Conservation (phyloP, 92 coral and sea anemone genomes). For the Porites divaricata region DNA sequence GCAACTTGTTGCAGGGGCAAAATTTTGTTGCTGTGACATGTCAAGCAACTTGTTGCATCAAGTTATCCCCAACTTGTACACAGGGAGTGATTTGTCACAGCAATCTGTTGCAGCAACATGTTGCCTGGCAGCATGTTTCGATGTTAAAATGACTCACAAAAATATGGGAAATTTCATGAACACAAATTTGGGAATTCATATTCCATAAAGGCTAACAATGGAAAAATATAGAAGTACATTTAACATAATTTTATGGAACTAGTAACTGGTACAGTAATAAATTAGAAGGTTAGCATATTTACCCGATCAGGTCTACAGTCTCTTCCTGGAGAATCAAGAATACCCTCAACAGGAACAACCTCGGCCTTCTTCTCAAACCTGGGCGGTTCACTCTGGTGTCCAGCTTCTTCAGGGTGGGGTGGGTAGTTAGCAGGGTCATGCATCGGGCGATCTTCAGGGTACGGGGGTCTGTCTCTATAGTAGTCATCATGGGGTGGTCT, state of each 20-base stretch:
- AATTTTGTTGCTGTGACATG: too few species aligned
- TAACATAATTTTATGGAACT: neutral
- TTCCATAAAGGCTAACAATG: too few species aligned
- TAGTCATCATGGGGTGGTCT: slow-evolving; percentile 60
- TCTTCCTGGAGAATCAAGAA: slow-evolving; percentile 88
- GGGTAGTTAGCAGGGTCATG: slow-evolving; percentile 48
- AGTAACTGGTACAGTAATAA: neutral
- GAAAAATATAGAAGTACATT: too few species aligned
- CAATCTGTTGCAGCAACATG: too few species aligned
- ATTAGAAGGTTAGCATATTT: slow-evolving; percentile 6
- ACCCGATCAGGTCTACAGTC: slow-evolving; percentile 95
- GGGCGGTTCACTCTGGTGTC: slow-evolving; percentile 52
- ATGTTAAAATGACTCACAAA: too few species aligned
- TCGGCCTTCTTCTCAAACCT: slow-evolving; percentile 78
- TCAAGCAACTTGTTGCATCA: too few species aligned
- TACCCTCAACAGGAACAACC: slow-evolving; percentile 83
- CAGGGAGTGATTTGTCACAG: too few species aligned
- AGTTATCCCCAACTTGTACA: too few species aligned
- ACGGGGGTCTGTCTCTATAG: slow-evolving; percentile 63
- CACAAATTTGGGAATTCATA: too few species aligned
- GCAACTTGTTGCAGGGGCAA: too few species aligned
- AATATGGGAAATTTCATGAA: too few species aligned
- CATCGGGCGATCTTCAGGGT: slow-evolving; percentile 44
- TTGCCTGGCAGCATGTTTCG: too few species aligned
- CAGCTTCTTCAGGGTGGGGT: slow-evolving; percentile 48